Evolutionary conservation across 2,888 invertebrate species (phyloP).

Genomic region (Gordius sp.): DNA sequence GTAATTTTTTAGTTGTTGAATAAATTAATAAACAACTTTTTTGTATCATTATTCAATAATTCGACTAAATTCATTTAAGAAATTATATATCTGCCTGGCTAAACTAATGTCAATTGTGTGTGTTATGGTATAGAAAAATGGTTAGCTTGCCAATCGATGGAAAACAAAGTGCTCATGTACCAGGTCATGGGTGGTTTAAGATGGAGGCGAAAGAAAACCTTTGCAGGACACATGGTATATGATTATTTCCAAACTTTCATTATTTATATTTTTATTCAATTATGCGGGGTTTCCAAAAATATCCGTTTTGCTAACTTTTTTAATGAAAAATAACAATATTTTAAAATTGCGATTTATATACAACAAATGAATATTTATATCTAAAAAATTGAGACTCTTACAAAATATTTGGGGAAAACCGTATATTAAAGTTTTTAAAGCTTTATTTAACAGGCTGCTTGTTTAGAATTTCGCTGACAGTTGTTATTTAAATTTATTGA

Average conservation of each 20-base stretch:
- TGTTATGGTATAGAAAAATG: constrained; percentile 44
- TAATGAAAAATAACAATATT: too few relatives aligned
- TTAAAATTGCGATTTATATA: too few relatives aligned
- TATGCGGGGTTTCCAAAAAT: too few relatives aligned
- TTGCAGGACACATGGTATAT: constrained; percentile 73
- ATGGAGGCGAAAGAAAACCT: constrained; percentile 85
- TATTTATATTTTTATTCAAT: too few relatives aligned
- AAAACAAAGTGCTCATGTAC: constrained; percentile 91
- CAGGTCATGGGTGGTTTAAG: constrained; percentile 78
- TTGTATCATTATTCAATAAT: neutral
- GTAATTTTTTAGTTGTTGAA: constrained; percentile 23
- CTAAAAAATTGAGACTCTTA: too few relatives aligned
- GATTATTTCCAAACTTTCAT: constrained; percentile 6
- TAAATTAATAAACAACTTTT: neutral
- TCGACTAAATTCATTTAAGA: constrained; percentile 14
- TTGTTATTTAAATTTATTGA: too few relatives aligned
- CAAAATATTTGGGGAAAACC: too few relatives aligned
- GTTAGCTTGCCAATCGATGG: constrained; percentile 95
- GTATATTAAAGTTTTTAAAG: too few relatives aligned
- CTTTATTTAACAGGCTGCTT: too few relatives aligned
- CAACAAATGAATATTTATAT: too few relatives aligned
- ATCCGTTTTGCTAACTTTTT: too few relatives aligned
- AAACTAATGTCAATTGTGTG: neutral
- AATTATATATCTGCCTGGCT: constrained; percentile 1
- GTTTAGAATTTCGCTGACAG: too few relatives aligned